Evolutionary conservation across 2,797 vertebrate genomes (phyloP).

Genomic region (Scolopax bukidnonensis): DNA sequence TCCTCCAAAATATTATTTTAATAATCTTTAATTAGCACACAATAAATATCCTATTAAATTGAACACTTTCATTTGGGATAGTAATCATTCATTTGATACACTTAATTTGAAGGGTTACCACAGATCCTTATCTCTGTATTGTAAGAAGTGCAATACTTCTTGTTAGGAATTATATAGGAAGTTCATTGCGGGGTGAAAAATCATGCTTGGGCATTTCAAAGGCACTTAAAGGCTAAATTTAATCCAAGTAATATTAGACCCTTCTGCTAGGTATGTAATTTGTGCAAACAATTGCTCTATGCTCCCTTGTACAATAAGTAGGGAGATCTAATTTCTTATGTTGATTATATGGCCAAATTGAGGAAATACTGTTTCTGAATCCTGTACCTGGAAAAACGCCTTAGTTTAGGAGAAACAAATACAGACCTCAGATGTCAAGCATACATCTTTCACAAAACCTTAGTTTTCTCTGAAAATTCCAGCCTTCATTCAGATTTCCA

Average conservation of each 20-base stretch:
- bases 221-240: not conserved
- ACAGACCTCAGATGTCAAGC: not conserved
- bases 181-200: constrained; percentile 42
- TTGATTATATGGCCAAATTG: not conserved
- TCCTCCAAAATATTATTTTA: constrained; percentile 61
- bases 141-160: constrained; percentile 27
- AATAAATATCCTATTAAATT: constrained; percentile 65
- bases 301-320: not conserved
- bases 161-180: constrained; percentile 38
- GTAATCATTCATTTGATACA: constrained; percentile 70
- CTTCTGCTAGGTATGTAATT: not conserved
- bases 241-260: not conserved
- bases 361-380: not conserved
- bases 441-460: not conserved
- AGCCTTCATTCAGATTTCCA: not conserved
- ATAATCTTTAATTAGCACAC: constrained; percentile 73
- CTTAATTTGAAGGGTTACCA: constrained; percentile 66
- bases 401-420: not conserved
- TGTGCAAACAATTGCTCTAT: not conserved
- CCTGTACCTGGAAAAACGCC: not conserved
- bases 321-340: not conserved
- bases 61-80: constrained; percentile 55
- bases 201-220: not conserved
- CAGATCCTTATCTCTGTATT: constrained; percentile 60
- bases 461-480: not conserved